Conservation (phyloP, 2,113 vertebrate species). For the Nothobranchius furzeri region DNA sequence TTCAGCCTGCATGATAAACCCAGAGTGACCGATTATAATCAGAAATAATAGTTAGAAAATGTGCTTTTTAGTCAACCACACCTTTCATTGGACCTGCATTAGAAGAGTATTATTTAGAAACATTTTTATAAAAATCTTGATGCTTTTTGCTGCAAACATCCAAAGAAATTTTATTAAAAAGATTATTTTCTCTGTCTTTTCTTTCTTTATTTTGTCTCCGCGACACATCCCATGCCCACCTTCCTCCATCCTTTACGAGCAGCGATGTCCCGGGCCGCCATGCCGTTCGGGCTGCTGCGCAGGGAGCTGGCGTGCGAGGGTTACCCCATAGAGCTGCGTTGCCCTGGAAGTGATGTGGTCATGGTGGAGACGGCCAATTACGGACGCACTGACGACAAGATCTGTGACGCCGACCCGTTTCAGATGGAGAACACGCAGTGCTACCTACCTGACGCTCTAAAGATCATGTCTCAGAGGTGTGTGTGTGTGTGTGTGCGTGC, state of each 20-base stretch:
- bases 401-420: constrained; percentile 92
- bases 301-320: constrained; percentile 92
- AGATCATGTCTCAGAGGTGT: constrained; percentile 95
- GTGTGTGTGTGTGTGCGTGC: constrained; percentile 7
- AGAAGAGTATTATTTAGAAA: not conserved
- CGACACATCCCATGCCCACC: too few relatives aligned
- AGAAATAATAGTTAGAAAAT: too few relatives aligned
- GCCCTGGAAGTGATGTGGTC: constrained; percentile 92
- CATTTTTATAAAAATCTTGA: too few relatives aligned
- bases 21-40: too few relatives aligned
- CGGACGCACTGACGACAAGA: constrained; percentile 92
- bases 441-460: constrained; percentile 89
- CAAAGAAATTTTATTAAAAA: too few relatives aligned
- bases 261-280: constrained; percentile 87
- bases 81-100: not conserved
- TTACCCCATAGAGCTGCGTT: constrained; percentile 93
- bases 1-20: too few relatives aligned
- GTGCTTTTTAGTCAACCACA: not conserved
- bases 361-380: constrained; percentile 95
- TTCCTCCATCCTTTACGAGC: not conserved
- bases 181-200: too few relatives aligned
- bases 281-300: constrained; percentile 89
- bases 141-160: too few relatives aligned
- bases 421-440: constrained; percentile 96
- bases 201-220: rapidly evolving